Base-by-base conservation (phyloP, 2,113 vertebrate genomes). In the Anseranas semipalmata region DNA sequence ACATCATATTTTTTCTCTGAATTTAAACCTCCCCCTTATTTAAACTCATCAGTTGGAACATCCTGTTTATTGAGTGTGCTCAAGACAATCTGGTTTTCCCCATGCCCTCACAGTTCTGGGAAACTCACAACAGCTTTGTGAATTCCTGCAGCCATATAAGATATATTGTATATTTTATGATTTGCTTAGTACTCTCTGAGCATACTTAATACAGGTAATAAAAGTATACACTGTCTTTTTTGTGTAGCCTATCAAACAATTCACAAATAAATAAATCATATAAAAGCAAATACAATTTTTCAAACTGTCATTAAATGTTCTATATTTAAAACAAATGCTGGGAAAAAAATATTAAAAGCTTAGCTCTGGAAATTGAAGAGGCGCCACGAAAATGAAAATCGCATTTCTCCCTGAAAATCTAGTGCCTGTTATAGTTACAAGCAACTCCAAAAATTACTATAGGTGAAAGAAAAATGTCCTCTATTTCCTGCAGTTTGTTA, bases 221-320 rank as follows among this genome's bases (percentile, higher is more conserved):
- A 89, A 95, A 90, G 33, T 53, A 90, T 77, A 74, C 1, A 2
- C 27, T 90, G 77, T 58, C 63, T 95, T 96, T 95, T 92, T 77
- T 89, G 67, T 67, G 41, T 50, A 89, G 74, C 43, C 60, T 88
- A 84, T 90, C 75, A 85, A 90, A 85, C 88, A 79, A 82, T 92
- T 87, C 73, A 79, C 63, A 86, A 90, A 90, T 78, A 94, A 90
- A 90, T 94, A 96, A 93, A 97, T 96, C 74, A 94, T 68, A 83
- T 65, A 71, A 82, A 95, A 76, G 56, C 41, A 96, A 97, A 93
- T 93, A 63, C 21, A 46, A 83, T 96, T 87, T 97, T 94, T 95
- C 4, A 10, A 90, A 71, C 56, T 89, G 84, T 91, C 86, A 88
- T 96, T 94, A 96, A 95, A 92, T 80, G 56, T 3, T 85, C 83